These are phyloP conservation scores for Saccostrea glomerata DNA, from an alignment of 1,140 invertebrate species.

Conservation along the genomic window DNA sequence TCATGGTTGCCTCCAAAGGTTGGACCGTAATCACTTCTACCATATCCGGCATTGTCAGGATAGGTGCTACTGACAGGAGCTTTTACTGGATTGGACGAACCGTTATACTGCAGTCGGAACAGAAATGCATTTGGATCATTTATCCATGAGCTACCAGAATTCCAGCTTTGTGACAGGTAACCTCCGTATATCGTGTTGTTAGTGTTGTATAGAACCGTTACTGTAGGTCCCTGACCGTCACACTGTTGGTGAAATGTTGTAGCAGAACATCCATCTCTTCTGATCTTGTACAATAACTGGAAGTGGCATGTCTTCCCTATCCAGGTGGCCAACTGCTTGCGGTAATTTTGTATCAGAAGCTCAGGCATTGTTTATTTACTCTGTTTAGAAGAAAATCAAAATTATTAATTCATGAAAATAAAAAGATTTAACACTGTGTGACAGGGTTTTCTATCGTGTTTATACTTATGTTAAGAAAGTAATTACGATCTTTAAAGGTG, in stretches of 20 bases:
- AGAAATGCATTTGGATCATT: conserved; percentile 59
- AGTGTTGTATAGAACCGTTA: conserved; percentile 57
- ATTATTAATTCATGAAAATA: too few species aligned
- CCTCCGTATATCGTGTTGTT: conserved; percentile 56
- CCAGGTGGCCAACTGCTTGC: conserved; percentile 53
- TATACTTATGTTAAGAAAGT: too few species aligned
- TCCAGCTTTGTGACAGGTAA: conserved; percentile 59
- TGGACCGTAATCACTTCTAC: conserved; percentile 38
- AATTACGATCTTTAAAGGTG: too few species aligned
- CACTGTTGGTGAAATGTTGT: conserved; percentile 60
- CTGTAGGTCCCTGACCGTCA: conserved; percentile 60
- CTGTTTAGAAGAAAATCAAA: not conserved
- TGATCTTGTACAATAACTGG: conserved; percentile 54
- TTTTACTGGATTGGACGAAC: conserved; percentile 21
- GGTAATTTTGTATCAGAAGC: conserved; percentile 37
- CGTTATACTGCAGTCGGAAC: conserved; percentile 54
- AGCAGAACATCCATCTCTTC: conserved; percentile 55
- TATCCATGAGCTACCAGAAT: not conserved
- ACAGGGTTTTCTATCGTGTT: too few species aligned
- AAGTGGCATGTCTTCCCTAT: conserved; percentile 50
- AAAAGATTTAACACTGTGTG: too few species aligned
- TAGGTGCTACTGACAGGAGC: not conserved
- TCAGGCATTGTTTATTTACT: not conserved
- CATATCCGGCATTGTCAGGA: conserved; percentile 26
- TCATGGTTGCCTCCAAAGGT: conserved; percentile 54